Evolutionary conservation across 2,797 vertebrate genomes (phyloP), one percentile per base, ranked within the genome.

Genomic region (Leptodactylus fallax): DNA sequence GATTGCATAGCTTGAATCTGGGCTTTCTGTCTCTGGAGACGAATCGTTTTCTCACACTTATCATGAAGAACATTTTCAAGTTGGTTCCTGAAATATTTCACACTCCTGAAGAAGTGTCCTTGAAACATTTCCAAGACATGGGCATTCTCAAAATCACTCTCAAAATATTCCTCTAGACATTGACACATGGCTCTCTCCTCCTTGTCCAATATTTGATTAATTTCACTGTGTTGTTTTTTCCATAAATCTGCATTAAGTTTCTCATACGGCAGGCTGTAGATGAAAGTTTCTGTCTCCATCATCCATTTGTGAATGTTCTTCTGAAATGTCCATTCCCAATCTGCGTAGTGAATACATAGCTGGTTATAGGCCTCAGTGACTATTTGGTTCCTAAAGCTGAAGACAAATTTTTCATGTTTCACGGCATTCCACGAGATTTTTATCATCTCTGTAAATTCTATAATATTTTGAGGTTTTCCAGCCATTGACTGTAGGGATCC

Each of bases 361-460:
- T 93, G 79, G 60, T 93, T 93, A 78, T 96, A 95, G 17, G 90
- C 92, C 74, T 94, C 90, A 23, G 94, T 94, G 55, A 92, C 90
- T 16, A 93, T 90, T 1, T 88, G 94, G 65, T 95, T 93, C 82
- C 92, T 89, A 69, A 96, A 92, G 49, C 92, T 90, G 77, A 94
- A 89, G 10, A 92, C 82, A 83, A 81, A 86, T 81, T 86, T 49
- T 13, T 86, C 87, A 7, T 69, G 88, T 65, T 80, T 90, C 45
- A 95, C 90, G 0, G 90, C 90, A 47, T 93, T 94, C 96, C 96
- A 96, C 83, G 96, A 90, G 61, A 90, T 90, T 83, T 86, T 90
- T 85, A 97, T 91, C 82, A 91, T 93, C 79, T 91, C 92, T n/a
- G 95, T 92, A 84, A 97, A 95, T 90, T 95, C 94, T 56, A 92